These are phyloP conservation scores for Scylla paramamosain DNA, from an alignment of 1,140 invertebrate species.

Conservation along the genomic window DNA sequence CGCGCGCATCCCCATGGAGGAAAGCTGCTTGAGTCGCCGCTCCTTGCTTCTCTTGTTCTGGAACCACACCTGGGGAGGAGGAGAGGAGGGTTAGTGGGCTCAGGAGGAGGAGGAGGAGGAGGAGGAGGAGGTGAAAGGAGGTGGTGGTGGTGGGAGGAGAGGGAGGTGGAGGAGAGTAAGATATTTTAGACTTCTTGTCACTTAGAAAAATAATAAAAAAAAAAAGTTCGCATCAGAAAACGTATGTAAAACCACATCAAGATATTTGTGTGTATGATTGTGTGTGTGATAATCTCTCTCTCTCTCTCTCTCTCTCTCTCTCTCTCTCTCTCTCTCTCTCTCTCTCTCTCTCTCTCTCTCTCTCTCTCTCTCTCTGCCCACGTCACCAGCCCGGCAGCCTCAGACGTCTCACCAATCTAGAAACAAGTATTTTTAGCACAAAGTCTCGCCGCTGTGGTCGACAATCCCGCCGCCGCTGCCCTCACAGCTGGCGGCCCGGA, in stretches of 20 bases:
- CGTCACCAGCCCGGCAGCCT: not conserved
- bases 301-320: not conserved
- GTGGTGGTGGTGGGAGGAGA: no score
- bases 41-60: conserved; percentile 85
- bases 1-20: conserved; percentile 88
- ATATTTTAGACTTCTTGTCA: not conserved
- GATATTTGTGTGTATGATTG: no score
- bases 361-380: not conserved
- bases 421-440: conserved; percentile 24
- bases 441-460: not conserved
- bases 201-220: no score
- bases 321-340: not conserved
- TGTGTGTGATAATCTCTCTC: not conserved
- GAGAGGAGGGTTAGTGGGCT: not conserved
- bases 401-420: not conserved
- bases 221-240: no score
- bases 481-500: not conserved
- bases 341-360: not conserved
- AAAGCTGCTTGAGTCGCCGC: conserved; percentile 89
- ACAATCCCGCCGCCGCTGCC: not conserved
- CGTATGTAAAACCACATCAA: no score
- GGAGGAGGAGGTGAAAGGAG: not conserved
- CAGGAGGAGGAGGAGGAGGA: not conserved
- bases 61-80: conserved; percentile 83
- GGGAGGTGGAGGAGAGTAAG: not conserved